A percentile compares a stretch with the other conserved stretches of the same genome.
Conservation (phyloP, 2,888 invertebrate species). For the Idaea aversata region DNA sequence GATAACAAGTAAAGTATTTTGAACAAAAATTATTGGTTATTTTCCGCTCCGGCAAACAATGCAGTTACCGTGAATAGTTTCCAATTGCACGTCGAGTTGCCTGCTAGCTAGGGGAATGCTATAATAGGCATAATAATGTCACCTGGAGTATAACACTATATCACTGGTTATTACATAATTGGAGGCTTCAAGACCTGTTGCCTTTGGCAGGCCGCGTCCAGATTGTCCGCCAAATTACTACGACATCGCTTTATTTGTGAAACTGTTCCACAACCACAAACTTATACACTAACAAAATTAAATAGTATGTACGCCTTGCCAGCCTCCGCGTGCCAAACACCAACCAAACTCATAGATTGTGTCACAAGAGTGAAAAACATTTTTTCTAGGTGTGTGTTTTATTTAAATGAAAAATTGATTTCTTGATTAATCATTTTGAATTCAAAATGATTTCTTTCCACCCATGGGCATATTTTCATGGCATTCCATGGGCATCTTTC, state of each 20-base stretch:
- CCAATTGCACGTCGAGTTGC: background rate
- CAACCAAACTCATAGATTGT: background rate
- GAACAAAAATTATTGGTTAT: background rate
- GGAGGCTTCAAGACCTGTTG: constrained; percentile 51
- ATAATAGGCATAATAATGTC: background rate
- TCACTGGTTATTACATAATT: background rate
- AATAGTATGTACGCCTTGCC: constrained; percentile 22
- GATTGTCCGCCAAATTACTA: constrained; percentile 56
- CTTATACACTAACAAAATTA: constrained; percentile 20
- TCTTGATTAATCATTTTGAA: no score
- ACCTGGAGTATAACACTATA: background rate
- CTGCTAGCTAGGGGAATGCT: background rate
- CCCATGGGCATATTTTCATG: no score
- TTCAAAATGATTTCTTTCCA: no score
- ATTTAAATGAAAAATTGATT: no score
- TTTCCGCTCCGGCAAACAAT: background rate
- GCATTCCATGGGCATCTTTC: background rate
- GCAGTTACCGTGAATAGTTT: background rate
- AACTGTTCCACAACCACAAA: constrained; percentile 33
- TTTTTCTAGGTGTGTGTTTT: no score
- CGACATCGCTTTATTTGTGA: constrained; percentile 40
- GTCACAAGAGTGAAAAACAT: no score
- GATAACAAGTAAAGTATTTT: background rate
- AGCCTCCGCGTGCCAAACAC: constrained; percentile 21
- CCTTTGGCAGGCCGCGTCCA: constrained; percentile 49